Base-by-base conservation (phyloP, 2,113 vertebrate genomes). In the Odontesthes bonariensis region DNA sequence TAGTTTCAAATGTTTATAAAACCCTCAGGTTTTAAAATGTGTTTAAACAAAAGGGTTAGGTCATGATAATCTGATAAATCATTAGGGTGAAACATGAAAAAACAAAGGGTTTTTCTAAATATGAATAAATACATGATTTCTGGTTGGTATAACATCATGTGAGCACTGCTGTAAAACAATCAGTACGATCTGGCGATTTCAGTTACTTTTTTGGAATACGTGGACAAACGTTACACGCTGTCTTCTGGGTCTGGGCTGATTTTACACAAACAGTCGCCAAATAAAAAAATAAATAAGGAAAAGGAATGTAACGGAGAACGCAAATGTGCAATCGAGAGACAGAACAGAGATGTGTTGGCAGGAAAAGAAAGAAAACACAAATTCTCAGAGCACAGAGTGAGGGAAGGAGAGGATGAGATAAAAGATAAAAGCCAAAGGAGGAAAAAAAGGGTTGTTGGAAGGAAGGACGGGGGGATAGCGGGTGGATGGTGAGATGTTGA, bases 401-500 rank as follows among this genome's bases (percentile, higher is more conserved):
- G 6, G 66, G 74, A 88, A 69, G 59, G 70, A 81, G 20, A 35
- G 55, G 51, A 19, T 6, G 56, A 67, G 79, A 83, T 79, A 65
- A 77, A 82, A 81, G 80, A 90, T 87, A 66, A 82, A 84, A 84
- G 77, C 67, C 54, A n/a, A 67, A 76, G 60, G 69, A 73, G 23
- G 40, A 77, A 77, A 76, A 23, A 13, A 53, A 16, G 16, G 42
- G 32, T 63, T 73, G 67, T 55, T 51, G 73, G 73, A 81, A 73
- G 54, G 49, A 65, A 74, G 58, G 78, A 91, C 53, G 8, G 17
- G 42, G 84, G 86, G 84, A 92, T 61, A 87, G 79, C 87, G 93
- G 89, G 86, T 84, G 84, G 93, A 87, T 79, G 69, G 89, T 86
- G 91, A 93, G 91, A 90, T 91, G 68, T 92, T 92, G 89, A 93